phyloP scores from a whole-genome alignment of 2,797 vertebrate genomes.

The Prunella strophiata region DNA sequence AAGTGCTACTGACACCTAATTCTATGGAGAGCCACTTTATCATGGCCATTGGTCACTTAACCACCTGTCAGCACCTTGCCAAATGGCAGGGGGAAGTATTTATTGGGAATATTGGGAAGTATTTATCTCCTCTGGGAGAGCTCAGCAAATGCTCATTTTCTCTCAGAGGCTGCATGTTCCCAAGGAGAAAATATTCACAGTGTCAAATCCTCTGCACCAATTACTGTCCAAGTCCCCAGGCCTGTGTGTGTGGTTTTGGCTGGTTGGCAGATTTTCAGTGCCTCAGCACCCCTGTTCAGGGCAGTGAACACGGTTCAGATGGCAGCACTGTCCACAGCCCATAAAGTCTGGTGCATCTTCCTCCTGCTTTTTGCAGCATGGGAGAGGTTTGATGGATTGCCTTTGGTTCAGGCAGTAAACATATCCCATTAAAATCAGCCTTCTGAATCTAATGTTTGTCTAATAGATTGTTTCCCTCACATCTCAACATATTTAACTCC shows the following conservation, averaged over 20 bases:
- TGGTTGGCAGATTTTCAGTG: not conserved
- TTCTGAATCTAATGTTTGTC: not conserved
- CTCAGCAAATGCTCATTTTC: not conserved
- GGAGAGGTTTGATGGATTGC: not conserved
- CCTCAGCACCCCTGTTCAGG: not conserved
- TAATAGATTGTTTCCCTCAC: not conserved
- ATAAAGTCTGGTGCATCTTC: not conserved
- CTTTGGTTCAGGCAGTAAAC: not conserved
- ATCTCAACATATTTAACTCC: not conserved
- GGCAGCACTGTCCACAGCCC: not conserved
- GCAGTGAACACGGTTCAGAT: not conserved
- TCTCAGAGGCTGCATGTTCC: not conserved
- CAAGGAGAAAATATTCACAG: not conserved
- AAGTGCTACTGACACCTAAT: not conserved
- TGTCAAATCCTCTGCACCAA: not conserved
- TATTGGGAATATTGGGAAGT: not conserved
- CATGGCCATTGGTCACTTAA: not conserved
- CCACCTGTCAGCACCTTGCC: not conserved
- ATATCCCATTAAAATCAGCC: not conserved
- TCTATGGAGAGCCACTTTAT: not conserved
- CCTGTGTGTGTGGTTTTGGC: not conserved
- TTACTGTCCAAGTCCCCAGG: not conserved
- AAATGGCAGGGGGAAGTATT: not conserved
- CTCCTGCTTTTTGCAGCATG: not conserved
- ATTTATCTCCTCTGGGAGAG: not conserved